Conservation (phyloP, 2,113 vertebrate species). For the Bufo bufo region DNA sequence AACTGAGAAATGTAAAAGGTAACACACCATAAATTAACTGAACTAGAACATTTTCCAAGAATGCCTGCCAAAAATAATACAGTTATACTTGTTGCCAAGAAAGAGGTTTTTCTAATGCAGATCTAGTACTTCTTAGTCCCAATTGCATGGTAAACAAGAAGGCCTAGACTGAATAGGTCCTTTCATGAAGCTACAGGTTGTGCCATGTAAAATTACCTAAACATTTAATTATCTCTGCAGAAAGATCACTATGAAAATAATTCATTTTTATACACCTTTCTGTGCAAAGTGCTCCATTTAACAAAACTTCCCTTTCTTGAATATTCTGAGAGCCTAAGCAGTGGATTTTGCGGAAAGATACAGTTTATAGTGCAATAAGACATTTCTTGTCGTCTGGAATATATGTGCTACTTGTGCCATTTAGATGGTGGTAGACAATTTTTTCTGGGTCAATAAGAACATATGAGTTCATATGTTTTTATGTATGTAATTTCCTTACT, state of each 20-base stretch:
- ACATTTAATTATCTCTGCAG: slow-evolving; percentile 47
- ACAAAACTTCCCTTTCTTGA: slow-evolving; percentile 9
- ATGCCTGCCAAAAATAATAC: slow-evolving; percentile 27
- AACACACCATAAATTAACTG: slow-evolving; percentile 45
- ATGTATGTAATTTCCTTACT: neutral
- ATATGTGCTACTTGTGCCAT: neutral
- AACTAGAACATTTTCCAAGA: slow-evolving; percentile 34
- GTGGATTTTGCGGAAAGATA: neutral
- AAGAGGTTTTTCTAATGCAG: slow-evolving; percentile 36
- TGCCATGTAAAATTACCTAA: slow-evolving; percentile 38
- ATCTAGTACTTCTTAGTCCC: slow-evolving; percentile 11
- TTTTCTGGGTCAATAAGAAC: neutral
- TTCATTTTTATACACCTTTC: slow-evolving; percentile 11
- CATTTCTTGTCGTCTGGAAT: slow-evolving; percentile 15
- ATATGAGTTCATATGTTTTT: slow-evolving; percentile 1
- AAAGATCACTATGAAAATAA: slow-evolving; percentile 30
- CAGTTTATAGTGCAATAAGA: neutral
- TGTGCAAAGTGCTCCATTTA: neutral
- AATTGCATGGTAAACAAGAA: slow-evolving; percentile 40
- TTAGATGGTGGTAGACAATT: slow-evolving; percentile 9
- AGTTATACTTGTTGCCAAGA: slow-evolving; percentile 45
- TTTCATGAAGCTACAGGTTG: slow-evolving; percentile 28
- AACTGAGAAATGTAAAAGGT: slow-evolving; percentile 50
- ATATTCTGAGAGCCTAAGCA: neutral
- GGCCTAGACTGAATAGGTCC: slow-evolving; percentile 32